Conservation (phyloP, 1,140 invertebrate genomes). For the Anastrepha ludens region DNA sequence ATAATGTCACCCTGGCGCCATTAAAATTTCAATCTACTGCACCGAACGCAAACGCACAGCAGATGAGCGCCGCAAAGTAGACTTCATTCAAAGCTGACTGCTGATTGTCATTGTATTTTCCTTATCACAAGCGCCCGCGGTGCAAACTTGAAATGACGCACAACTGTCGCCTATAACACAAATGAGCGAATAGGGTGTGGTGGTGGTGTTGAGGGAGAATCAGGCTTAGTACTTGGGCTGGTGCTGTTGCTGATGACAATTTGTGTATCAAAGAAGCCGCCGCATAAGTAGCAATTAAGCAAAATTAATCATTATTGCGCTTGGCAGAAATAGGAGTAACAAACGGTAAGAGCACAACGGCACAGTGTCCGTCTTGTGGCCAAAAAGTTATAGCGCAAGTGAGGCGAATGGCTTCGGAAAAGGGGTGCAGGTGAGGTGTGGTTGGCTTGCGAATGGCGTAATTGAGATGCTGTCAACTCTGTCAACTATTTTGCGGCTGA, state of each 20-base stretch:
- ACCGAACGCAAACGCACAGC: not conserved
- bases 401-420: no score
- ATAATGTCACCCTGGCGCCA: not conserved
- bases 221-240: not conserved
- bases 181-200: not conserved
- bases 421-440: no score
- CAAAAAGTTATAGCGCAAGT: no score
- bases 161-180: not conserved
- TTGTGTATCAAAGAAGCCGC: not conserved
- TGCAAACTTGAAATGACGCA: not conserved
- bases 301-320: conserved; percentile 49
- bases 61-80: not conserved
- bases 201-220: not conserved
- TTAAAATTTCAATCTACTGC: not conserved
- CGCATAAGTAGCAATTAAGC: conserved; percentile 4
- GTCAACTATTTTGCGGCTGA: not conserved
- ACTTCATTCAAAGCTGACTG: not conserved
- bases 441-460: not conserved
- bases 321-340: not conserved
- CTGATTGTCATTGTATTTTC: not conserved
- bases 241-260: not conserved
- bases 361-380: no score
- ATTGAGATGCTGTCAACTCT: not conserved
- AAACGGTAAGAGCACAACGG: not conserved
- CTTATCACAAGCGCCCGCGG: not conserved